Percentiles rank a stretch among this genome's conserved stretches.
These are phyloP conservation scores for Argynnis bischoffii DNA, from an alignment of 2,888 invertebrate species.

Conservation along the genomic window DNA sequence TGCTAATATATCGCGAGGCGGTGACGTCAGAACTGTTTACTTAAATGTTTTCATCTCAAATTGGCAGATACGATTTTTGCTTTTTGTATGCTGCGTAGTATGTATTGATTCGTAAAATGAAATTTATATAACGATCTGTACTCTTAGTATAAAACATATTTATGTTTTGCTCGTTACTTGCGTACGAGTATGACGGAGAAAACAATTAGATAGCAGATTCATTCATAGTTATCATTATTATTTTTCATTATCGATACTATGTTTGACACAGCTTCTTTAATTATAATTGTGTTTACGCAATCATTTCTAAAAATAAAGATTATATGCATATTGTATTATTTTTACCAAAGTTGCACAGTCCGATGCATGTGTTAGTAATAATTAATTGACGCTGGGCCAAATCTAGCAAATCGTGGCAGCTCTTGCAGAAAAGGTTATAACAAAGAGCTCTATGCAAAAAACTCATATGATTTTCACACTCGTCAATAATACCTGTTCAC, in stretches of 20 bases:
- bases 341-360: too few species aligned
- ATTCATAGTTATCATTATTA: conserved; percentile 14
- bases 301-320: neutral
- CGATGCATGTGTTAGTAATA: too few species aligned
- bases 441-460: too few species aligned
- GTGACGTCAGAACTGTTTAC: conserved; percentile 34
- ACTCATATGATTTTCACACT: too few species aligned
- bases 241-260: conserved; percentile 7
- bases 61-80: conserved; percentile 22
- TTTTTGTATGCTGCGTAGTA: conserved; percentile 32
- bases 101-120: conserved; percentile 9
- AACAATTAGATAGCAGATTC: conserved; percentile 9
- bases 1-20: conserved; percentile 28
- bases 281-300: conserved; percentile 8
- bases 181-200: conserved; percentile 3
- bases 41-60: conserved; percentile 24
- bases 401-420: too few species aligned
- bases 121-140: neutral
- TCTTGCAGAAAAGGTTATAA: too few species aligned
- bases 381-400: too few species aligned
- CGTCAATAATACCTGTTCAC: too few species aligned
- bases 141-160: neutral
- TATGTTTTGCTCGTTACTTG: conserved; percentile 9
- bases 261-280: neutral
- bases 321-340: too few species aligned